Base-by-base conservation (phyloP, 2,888 invertebrate species). In the Didymodactylos carnosus region DNA sequence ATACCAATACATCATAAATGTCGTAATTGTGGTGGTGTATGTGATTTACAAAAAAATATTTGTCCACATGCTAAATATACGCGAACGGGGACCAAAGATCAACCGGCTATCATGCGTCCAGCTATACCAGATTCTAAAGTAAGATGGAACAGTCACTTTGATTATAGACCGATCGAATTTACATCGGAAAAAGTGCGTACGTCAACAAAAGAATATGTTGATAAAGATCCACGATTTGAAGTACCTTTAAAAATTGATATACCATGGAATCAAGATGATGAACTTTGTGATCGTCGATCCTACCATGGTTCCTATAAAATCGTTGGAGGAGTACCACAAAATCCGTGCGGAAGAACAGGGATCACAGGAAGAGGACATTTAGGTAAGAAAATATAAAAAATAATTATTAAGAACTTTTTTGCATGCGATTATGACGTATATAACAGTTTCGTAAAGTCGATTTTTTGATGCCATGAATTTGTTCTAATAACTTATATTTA, bases 341-440 rank as follows among this genome's bases (percentile, higher is more conserved):
- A 74, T 71, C 74, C 74, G 7, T 39, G 39, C 13, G 74, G 74
- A 16, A 39, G 74, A 27, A 74, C 74, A 7, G 74, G 74, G 23
- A 19, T 74, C 11, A 29, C 62, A 11, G 71, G 74, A 10, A 85
- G 97, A 77, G 98, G 83, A 0, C 76, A 78, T 23, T 85, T 98
- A 39, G 95, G 95, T 0, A 62, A n/a, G n/a, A n/a, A n/a, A n/a
- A n/a, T n/a, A n/a, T n/a, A n/a, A n/a, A n/a, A n/a, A n/a, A n/a
- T n/a, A n/a, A n/a, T n/a, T n/a, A n/a, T n/a, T n/a, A n/a, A n/a
- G n/a, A n/a, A n/a, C n/a, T n/a, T n/a, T n/a, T n/a, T n/a, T n/a
- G n/a, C n/a, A n/a, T n/a, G n/a, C n/a, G n/a, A n/a, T n/a, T n/a
- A n/a, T n/a, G n/a, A n/a, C n/a, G n/a, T n/a, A n/a, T n/a, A n/a